Base-by-base conservation (phyloP, 2,888 invertebrate species). In the Meliscaeva auricollis region DNA sequence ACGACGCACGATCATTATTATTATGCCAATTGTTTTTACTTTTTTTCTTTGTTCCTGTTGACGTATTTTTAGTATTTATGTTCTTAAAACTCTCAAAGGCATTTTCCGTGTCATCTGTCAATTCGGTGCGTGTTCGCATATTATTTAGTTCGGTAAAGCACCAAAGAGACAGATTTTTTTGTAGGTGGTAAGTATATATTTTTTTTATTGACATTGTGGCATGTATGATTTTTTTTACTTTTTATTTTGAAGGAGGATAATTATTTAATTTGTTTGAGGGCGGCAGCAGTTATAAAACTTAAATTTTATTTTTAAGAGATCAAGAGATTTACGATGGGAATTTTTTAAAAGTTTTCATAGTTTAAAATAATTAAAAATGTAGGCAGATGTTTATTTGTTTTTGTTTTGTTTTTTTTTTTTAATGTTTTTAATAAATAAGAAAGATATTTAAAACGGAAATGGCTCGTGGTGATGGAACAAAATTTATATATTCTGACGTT, bases 41-140 rank as follows among this genome's bases (percentile, higher is more conserved):
- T 74, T 74, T 41, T 62, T 66, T 35, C 6, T 44, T 52, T n/a
- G 17, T 11, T 50, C 11, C 48, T 52, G 41, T 74, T 62, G 62
- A 38, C 58, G 52, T 50, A 22, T 38, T 69, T 68, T 69, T 44
- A n/a, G n/a, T 74, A 54, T 72, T 70, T 56, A 38, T 77, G 72
- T 66, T 77, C 52, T 66, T 44, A 35, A 26, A 26, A 66, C 30
- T 64, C 52, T 73, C 46, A 74, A 83, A 44, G 11, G 68, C 54
- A 66, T 66, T 78, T 73, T 50, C 2, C 20, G 46, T 76, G 80
- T 76, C 75, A 66, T 60, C 80, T 75, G 84, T 84, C 80, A 68
- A 56, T 58, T 60, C 9, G 32, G 38, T 60, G 70, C 66, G 75
- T 68, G 52, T 80, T 80, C 75, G 54, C 75, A 75, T 73, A 68